Evolutionary conservation across 2,113 vertebrate species (phyloP).

Genomic region (Chamaea fasciata): DNA sequence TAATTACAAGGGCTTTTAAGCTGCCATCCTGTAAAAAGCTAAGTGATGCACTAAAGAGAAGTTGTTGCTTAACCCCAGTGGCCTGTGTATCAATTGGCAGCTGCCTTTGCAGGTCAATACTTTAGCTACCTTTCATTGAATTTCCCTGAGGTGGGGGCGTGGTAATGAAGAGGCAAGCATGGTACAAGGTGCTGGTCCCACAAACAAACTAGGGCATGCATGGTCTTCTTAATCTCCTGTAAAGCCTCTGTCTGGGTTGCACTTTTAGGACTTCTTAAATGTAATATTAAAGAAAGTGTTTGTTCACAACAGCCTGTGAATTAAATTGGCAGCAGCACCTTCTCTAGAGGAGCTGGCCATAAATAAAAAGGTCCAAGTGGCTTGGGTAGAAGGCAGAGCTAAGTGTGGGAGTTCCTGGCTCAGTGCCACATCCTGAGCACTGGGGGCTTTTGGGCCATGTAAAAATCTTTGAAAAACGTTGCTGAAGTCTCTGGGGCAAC

Average conservation of each 20-base stretch:
- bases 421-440: not conserved
- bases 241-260: not conserved
- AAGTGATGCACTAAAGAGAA: not conserved
- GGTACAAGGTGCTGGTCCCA: not conserved
- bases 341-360: not conserved
- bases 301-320: not conserved
- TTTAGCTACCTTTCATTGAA: not conserved
- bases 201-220: fast-evolving
- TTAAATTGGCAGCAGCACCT: not conserved
- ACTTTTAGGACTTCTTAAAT: not conserved
- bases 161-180: not conserved
- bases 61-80: not conserved
- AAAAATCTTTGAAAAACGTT: not conserved
- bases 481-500: not conserved
- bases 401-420: not conserved
- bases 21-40: constrained; percentile 13
- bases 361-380: not conserved
- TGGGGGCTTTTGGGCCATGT: not conserved
- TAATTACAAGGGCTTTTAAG: constrained; percentile 29
- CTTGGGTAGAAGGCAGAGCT: not conserved
- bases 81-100: not conserved
- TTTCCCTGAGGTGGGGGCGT: not conserved
- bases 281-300: not conserved
- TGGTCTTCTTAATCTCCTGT: not conserved
- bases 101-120: not conserved